Conservation (phyloP, 2,888 invertebrate genomes). For the Cryptus viduatorius region DNA sequence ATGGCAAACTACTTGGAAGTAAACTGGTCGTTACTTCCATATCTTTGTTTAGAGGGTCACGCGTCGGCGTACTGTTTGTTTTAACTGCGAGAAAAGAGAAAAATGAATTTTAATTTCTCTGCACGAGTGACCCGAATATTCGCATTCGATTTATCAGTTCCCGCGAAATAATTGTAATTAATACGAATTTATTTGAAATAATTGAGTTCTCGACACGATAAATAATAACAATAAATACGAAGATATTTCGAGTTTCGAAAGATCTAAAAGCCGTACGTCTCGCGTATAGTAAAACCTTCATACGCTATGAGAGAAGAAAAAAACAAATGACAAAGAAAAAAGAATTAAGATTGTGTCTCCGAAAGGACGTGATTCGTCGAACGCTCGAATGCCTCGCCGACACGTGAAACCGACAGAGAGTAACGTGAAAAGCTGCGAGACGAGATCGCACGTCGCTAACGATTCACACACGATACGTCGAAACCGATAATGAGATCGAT, state of each 20-base stretch:
- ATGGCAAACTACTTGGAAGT: neutral
- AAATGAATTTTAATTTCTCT: neutral
- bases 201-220: too few species aligned
- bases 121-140: neutral
- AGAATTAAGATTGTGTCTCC: slow-evolving; percentile 40
- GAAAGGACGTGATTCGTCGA: slow-evolving; percentile 64
- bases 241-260: neutral
- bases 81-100: neutral
- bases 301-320: neutral
- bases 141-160: too few species aligned
- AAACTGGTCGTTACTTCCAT: slow-evolving; percentile 12
- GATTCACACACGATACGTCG: slow-evolving; percentile 65
- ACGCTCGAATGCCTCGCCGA: slow-evolving; percentile 66
- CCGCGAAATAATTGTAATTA: too few species aligned
- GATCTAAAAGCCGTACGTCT: neutral
- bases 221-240: too few species aligned
- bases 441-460: slow-evolving; percentile 65
- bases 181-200: too few species aligned
- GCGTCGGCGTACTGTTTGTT: neutral
- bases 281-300: neutral
- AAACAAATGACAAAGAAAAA: slow-evolving; percentile 12
- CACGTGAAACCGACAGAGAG: slow-evolving; percentile 46
- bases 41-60: neutral
- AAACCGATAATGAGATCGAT: slow-evolving; percentile 70
- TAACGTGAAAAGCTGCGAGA: slow-evolving; percentile 62